phyloP scores from a whole-genome alignment of 1,140 invertebrate genomes.

The Drosophila mayri region DNA sequence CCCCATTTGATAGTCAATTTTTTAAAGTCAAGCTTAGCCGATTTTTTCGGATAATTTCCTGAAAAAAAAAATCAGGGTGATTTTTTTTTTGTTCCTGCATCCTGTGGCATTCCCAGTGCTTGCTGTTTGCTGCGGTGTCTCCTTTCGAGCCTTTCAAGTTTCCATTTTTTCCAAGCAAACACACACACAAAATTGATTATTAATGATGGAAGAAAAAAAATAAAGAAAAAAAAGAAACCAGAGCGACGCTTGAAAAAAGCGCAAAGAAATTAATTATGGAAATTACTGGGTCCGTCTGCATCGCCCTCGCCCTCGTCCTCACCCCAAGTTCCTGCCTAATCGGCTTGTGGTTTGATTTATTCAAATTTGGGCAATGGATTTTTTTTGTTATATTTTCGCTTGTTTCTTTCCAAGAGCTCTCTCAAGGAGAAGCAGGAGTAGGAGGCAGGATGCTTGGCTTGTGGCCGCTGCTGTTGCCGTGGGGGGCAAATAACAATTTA shows the following conservation, averaged over 20 bases:
- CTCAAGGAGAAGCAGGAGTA: constrained; percentile 7
- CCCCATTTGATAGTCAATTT: not conserved
- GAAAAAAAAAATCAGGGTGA: not conserved
- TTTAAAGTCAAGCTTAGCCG: not conserved
- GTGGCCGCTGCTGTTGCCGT: not conserved
- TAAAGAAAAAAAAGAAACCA: constrained; percentile 1
- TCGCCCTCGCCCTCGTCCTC: not conserved
- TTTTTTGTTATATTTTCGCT: constrained; percentile 16
- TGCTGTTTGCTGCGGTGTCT: constrained; percentile 34
- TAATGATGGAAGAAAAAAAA: constrained; percentile 36
- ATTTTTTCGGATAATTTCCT: constrained; percentile 7
- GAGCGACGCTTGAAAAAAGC: constrained; percentile 35
- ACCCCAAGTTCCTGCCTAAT: constrained; percentile 42
- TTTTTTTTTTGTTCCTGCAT: constrained; percentile 2
- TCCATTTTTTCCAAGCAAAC: constrained; percentile 24
- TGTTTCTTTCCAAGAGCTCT: constrained; percentile 8
- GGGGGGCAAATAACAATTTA: constrained; percentile 77
- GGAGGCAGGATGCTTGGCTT: constrained; percentile 44
- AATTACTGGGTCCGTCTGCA: constrained; percentile 73
- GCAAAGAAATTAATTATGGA: constrained; percentile 84
- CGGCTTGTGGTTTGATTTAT: constrained; percentile 80
- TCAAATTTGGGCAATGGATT: constrained; percentile 57
- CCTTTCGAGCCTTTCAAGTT: constrained; percentile 5
- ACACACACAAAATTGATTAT: constrained; percentile 44
- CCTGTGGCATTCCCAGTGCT: constrained; percentile 14